A percentile compares a stretch with the other conserved stretches of the same genome.
phyloP scores from a whole-genome alignment of 2,113 vertebrate genomes.

The Pyxicephalus adspersus region DNA sequence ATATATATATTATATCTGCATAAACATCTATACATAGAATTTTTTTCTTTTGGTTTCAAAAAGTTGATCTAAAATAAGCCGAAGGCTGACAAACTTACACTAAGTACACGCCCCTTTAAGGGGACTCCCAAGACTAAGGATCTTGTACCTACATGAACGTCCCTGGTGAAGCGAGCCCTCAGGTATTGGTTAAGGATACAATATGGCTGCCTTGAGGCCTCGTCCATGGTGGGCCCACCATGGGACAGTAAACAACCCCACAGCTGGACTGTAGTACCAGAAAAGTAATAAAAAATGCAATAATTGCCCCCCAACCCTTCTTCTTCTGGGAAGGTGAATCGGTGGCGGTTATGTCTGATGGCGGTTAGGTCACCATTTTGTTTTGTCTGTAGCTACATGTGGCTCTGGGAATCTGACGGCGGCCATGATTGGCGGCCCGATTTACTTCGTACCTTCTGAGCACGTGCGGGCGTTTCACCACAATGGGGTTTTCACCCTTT shows the following conservation, averaged over 20 bases:
- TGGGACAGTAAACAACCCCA: too few relatives aligned
- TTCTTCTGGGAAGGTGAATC: not conserved
- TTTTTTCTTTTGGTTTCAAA: not conserved
- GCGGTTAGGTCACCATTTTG: too few relatives aligned
- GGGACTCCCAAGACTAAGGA: not conserved
- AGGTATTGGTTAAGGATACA: not conserved
- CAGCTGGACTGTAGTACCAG: not conserved
- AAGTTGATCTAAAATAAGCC: not conserved
- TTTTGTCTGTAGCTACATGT: not conserved
- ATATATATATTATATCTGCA: slow-evolving; percentile 10
- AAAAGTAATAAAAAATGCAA: not conserved
- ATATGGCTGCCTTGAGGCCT: not conserved
- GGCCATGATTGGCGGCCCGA: too few relatives aligned
- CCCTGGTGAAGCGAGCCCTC: not conserved
- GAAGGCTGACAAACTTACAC: not conserved
- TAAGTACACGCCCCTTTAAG: not conserved
- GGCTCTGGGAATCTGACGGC: too few relatives aligned
- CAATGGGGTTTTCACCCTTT: not conserved
- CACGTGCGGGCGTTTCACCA: not conserved
- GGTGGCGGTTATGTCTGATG: too few relatives aligned
- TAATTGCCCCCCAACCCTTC: not conserved
- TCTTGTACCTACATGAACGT: not conserved
- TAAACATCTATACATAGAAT: slow-evolving; percentile 14
- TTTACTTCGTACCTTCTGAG: not conserved
- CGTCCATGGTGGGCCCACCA: too few relatives aligned